Evolutionary conservation across 2,888 invertebrate species (phyloP).

Genomic region (Lapara coniferarum): DNA sequence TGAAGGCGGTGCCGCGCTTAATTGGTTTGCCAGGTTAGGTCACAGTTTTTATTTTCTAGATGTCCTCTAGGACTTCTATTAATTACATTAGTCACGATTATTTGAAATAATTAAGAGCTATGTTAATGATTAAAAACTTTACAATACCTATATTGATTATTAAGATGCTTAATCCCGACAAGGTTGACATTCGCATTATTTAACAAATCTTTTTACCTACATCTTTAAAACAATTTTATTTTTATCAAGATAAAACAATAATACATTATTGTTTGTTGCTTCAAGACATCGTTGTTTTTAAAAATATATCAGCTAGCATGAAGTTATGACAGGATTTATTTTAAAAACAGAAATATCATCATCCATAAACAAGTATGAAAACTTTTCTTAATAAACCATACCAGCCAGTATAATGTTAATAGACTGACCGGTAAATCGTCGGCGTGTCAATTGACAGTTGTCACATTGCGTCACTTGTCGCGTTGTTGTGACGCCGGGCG

Average conservation of each 20-base stretch:
- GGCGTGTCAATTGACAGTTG: slow-evolving; percentile 36
- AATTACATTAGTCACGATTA: not conserved
- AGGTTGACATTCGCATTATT: too few species aligned
- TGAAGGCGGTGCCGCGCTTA: not conserved
- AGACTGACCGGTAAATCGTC: slow-evolving; percentile 31
- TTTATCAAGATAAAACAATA: not conserved
- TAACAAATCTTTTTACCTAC: too few species aligned
- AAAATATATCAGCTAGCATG: not conserved
- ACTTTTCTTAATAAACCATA: slow-evolving; percentile 13
- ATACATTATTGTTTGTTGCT: not conserved
- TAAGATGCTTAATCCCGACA: too few species aligned
- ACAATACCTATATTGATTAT: not conserved
- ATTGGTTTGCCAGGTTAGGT: not conserved
- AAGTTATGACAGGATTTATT: not conserved
- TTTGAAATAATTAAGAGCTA: not conserved
- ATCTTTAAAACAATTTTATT: too few species aligned
- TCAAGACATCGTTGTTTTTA: not conserved
- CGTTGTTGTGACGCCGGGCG: slow-evolving; percentile 27
- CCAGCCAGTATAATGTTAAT: slow-evolving; percentile 12
- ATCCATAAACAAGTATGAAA: too few species aligned
- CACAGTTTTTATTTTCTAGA: slow-evolving; percentile 1
- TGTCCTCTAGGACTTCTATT: slow-evolving; percentile 4
- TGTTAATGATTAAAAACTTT: not conserved
- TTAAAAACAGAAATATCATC: not conserved
- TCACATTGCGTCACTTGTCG: slow-evolving; percentile 36